These are phyloP conservation scores for Myzus persicae DNA, from an alignment of 1,140 invertebrate genomes.

Conservation along the genomic window DNA sequence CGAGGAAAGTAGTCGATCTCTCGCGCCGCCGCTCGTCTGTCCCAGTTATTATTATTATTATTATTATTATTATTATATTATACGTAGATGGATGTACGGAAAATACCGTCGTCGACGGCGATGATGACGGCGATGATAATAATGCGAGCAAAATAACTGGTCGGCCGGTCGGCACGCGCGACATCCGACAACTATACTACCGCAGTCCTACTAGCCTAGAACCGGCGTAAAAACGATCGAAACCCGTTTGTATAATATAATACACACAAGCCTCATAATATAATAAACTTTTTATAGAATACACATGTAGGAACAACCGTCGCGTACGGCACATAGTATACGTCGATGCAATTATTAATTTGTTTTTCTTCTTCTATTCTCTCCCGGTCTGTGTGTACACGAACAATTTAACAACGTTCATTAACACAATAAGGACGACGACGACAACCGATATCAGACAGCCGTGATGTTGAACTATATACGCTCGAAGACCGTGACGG, in stretches of 20 bases:
- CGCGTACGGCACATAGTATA: not conserved
- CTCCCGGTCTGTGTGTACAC: not conserved
- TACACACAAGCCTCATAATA: not conserved
- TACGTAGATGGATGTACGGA: not conserved
- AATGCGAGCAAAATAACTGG: conserved; percentile 44
- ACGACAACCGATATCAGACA: conserved; percentile 16
- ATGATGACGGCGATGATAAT: not conserved
- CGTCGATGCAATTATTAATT: not conserved
- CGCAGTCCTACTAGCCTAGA: conserved; percentile 37
- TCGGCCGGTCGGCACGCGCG: not conserved
- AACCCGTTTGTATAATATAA: conserved; percentile 1
- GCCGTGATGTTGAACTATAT: not conserved
- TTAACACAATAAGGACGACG: conserved; percentile 17
- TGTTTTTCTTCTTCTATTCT: not conserved
- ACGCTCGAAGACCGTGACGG: not conserved
- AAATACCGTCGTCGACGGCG: not conserved
- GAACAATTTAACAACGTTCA: conserved; percentile 33
- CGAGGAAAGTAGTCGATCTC: conserved; percentile 31
- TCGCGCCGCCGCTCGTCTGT: not conserved
- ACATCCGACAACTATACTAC: not conserved
- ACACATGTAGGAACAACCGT: not conserved
- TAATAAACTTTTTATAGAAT: not conserved
- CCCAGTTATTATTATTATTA: conserved; percentile 43
- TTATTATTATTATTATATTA: conserved; percentile 32
- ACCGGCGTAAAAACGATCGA: not conserved